Evolutionary conservation across 2,888 invertebrate genomes (phyloP).

Genomic region (Ptychoptera contaminata): DNA sequence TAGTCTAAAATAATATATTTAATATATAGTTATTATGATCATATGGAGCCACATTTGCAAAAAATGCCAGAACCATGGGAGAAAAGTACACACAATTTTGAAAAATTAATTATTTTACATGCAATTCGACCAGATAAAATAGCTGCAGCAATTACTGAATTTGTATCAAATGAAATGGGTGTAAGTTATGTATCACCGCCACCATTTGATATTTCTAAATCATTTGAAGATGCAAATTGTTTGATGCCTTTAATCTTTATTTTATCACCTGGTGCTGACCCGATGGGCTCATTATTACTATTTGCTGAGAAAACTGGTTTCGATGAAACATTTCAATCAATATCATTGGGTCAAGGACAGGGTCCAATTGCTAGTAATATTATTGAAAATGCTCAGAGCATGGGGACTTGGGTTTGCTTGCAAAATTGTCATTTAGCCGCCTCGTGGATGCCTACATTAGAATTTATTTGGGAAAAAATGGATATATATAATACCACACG

Average conservation of each 20-base stretch:
- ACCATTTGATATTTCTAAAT: slow-evolving; percentile 63
- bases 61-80: slow-evolving; percentile 51
- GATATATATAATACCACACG: slow-evolving; percentile 41
- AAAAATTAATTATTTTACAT: slow-evolving; percentile 62
- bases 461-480: slow-evolving; percentile 61
- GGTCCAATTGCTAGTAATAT: slow-evolving; percentile 68
- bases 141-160: slow-evolving; percentile 62
- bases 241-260: slow-evolving; percentile 74
- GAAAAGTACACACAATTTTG: slow-evolving; percentile 46
- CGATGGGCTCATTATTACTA: slow-evolving; percentile 31
- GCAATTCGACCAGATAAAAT: slow-evolving; percentile 75
- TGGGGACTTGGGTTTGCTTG: slow-evolving; percentile 66
- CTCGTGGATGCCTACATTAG: slow-evolving; percentile 77
- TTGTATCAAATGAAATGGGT: slow-evolving; percentile 53
- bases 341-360: slow-evolving; percentile 81
- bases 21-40: slow-evolving; percentile 35
- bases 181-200: slow-evolving; percentile 72
- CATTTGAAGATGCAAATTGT: slow-evolving; percentile 65
- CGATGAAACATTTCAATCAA: slow-evolving; percentile 58
- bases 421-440: slow-evolving; percentile 84
- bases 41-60: slow-evolving; percentile 50
- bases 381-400: slow-evolving; percentile 54
- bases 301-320: slow-evolving; percentile 70
- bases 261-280: slow-evolving; percentile 81
- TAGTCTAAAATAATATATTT: not conserved